phyloP scores from a whole-genome alignment of 2,797 vertebrate species.

The Caiman crocodilus region DNA sequence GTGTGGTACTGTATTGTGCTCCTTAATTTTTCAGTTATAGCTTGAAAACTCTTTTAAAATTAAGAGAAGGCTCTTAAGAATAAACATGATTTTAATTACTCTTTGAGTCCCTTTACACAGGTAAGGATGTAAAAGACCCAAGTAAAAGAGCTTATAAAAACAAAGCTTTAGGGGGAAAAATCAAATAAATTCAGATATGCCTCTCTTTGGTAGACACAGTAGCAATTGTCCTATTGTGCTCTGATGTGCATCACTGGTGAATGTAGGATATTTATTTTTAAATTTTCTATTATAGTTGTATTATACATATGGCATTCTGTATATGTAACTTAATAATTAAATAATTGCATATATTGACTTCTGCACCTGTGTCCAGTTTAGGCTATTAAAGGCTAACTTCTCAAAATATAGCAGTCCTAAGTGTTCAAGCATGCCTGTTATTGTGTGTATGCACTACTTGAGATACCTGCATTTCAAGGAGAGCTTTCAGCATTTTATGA shows the following conservation, averaged over 20 bases:
- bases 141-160: constrained; percentile 21
- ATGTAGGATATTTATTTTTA: not conserved
- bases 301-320: fast-evolving
- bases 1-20: not conserved
- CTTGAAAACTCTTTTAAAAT: constrained; percentile 16
- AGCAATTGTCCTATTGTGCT: not conserved
- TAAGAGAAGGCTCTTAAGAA: constrained; percentile 11
- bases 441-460: not conserved
- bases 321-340: not conserved
- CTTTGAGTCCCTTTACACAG: not conserved
- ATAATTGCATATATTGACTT: not conserved
- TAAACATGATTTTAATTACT: constrained; percentile 30
- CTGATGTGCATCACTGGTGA: not conserved
- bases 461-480: not conserved
- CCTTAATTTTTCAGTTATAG: not conserved
- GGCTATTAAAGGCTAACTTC: not conserved
- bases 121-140: not conserved
- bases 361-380: not conserved
- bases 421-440: not conserved
- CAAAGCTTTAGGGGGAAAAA: not conserved
- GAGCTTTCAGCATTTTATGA: not conserved
- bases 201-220: too few species aligned
- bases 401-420: not conserved
- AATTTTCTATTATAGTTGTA: not conserved
- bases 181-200: not conserved